Evolutionary conservation across 2,888 invertebrate genomes (phyloP), one percentile per base, ranked within the genome.

Genomic region (Micoletzkya japonica): DNA sequence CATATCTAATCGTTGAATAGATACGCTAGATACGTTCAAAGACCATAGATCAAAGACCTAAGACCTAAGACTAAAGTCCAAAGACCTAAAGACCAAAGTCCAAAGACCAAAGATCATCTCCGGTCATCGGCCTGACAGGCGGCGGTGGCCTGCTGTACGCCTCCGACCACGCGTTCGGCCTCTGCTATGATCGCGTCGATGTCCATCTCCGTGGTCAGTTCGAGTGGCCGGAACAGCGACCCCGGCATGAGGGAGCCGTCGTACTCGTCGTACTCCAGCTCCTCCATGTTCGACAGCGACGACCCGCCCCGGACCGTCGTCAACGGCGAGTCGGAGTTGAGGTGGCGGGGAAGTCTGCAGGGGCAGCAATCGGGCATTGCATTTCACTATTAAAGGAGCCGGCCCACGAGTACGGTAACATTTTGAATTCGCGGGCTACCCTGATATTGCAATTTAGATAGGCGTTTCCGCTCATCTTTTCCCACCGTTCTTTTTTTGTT

Each of bases 211-310:
- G 63, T 63, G 14, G 20, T 49, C 63, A 63, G 4, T 20, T 63
- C 63, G 10, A 24, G 63, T 0, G 63, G 63, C 6, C 30, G 44
- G 63, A 63, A 63, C 4, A 63, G 63, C 17, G 59, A 59, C 26
- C 68, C 68, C 14, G 68, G 68, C 68, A 68, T 68, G 24, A 58
- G 20, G 1, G 32, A 32, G 7, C 68, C 68, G 49, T 68, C 68
- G 58, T 68, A 68, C 32, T 68, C 68, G 58, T 68, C 68, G 24
- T 68, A 68, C 49, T 68, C 68, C 58, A 68, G 34, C 26, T 68
- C 68, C 57, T 68, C 68, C 68, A 58, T 58, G 26, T 57, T 58
- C n/a, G 68, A 68, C 28, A 68, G 28, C 6, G 68, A 68, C n/a
- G 57, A 57, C 0, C 68, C 68, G 4, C 58, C 68, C 24, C 68